Percentiles rank a stretch among this genome's conserved stretches.
These are phyloP conservation scores for Cerastis rubricosa DNA, from an alignment of 2,888 invertebrate genomes.

Conservation along the genomic window DNA sequence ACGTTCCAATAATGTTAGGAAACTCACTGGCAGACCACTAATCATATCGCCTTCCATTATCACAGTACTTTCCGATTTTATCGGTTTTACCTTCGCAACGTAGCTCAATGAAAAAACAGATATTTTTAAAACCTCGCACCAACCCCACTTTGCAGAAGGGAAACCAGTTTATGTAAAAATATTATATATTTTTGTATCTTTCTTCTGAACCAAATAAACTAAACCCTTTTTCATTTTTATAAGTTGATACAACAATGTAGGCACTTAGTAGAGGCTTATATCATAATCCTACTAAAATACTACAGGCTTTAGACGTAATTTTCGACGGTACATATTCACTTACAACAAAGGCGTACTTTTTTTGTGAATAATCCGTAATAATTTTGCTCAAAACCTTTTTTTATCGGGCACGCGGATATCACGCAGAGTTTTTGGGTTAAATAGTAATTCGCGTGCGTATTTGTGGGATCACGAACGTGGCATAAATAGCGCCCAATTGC, in stretches of 20 bases:
- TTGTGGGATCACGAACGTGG: conserved; percentile 61
- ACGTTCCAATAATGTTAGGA: not conserved
- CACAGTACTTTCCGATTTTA: conserved; percentile 6
- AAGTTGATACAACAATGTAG: not conserved
- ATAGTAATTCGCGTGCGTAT: conserved; percentile 72
- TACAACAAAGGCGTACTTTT: conserved; percentile 9
- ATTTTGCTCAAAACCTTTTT: conserved; percentile 13
- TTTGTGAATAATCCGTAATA: conserved; percentile 6
- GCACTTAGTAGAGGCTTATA: not conserved
- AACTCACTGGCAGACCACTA: conserved; percentile 23
- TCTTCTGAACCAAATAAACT: not conserved
- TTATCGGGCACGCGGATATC: conserved; percentile 29
- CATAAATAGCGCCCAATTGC: conserved; percentile 49
- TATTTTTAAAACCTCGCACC: not conserved
- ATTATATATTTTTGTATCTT: not conserved
- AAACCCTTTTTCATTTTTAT: not conserved
- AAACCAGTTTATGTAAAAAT: not conserved
- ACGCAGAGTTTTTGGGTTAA: conserved; percentile 67
- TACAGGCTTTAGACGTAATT: not conserved
- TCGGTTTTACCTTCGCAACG: not conserved
- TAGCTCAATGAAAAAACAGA: not conserved
- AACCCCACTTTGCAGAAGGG: no score
- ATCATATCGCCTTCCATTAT: conserved; percentile 9
- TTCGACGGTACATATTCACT: not conserved
- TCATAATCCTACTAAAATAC: not conserved